phyloP scores from a whole-genome alignment of 1,140 invertebrate genomes.

The Mycetomoellerius zeteki region DNA sequence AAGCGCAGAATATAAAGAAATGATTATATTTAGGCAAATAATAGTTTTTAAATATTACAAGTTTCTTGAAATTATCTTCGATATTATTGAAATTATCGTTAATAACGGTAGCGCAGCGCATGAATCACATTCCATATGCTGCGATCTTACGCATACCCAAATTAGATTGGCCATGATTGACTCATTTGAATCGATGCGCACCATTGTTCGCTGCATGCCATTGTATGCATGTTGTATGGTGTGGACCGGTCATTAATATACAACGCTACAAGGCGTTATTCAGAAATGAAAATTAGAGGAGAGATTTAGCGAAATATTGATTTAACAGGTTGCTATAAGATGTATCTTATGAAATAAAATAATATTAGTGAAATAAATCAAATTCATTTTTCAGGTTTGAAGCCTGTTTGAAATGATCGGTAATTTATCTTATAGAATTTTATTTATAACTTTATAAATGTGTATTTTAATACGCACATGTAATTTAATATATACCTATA shows the following conservation, averaged over 20 bases:
- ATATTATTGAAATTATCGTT: not conserved
- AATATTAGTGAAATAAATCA: not conserved
- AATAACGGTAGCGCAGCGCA: constrained; percentile 15
- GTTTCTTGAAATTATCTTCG: not conserved
- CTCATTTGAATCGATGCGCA: constrained; percentile 80
- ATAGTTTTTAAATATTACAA: not conserved
- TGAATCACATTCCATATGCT: constrained; percentile 52
- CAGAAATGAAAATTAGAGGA: constrained; percentile 68
- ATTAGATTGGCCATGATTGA: constrained; percentile 80
- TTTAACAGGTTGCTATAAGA: constrained; percentile 31
- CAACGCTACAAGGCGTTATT: constrained; percentile 73
- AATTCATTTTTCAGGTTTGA: not conserved
- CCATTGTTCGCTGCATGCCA: constrained; percentile 77
- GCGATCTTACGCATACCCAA: constrained; percentile 56
- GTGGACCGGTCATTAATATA: constrained; percentile 80
- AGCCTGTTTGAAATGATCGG: not conserved
- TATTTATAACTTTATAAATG: not conserved
- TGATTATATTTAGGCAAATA: not conserved
- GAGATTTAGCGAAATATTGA: constrained; percentile 65
- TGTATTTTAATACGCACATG: not conserved
- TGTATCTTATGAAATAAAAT: not conserved
- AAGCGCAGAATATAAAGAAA: not conserved
- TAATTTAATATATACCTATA: not conserved
- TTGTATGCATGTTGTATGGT: constrained; percentile 68
- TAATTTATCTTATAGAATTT: not conserved